Conservation (phyloP, 2,797 vertebrate species). For the Channa striata region DNA sequence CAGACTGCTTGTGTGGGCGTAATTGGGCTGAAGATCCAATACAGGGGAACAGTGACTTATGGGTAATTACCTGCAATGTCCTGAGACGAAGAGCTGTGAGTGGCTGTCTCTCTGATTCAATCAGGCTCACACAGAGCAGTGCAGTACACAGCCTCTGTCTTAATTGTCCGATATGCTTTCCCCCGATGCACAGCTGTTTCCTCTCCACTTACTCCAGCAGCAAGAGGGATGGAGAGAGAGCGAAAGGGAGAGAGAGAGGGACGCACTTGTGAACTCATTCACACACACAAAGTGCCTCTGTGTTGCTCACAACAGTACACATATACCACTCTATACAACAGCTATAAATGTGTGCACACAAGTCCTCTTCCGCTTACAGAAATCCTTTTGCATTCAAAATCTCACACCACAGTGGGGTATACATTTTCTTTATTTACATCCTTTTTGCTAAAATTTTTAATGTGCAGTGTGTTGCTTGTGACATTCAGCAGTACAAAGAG, state of each 20-base stretch:
- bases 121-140: conserved; percentile 83
- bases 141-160: conserved; percentile 78
- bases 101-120: conserved; percentile 83
- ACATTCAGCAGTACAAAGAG: conserved; percentile 5
- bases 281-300: conserved; percentile 52
- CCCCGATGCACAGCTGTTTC: conserved; percentile 63
- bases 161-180: conserved; percentile 88
- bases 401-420: conserved; percentile 14
- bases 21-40: conserved; percentile 85
- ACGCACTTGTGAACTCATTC: conserved; percentile 57
- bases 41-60: conserved; percentile 83
- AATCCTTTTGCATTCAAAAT: conserved; percentile 23
- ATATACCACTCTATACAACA: conserved; percentile 22
- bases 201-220: conserved; percentile 60
- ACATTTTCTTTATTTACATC: conserved; percentile 48
- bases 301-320: conserved; percentile 52
- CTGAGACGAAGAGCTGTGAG: conserved; percentile 83
- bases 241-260: conserved; percentile 15
- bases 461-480: conserved; percentile 26
- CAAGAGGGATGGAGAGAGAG: conserved; percentile 3
- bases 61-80: conserved; percentile 88
- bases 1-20: conserved; percentile 78
- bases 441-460: conserved; percentile 36
- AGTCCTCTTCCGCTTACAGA: conserved; percentile 7
- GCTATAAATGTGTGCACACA: conserved; percentile 6